phyloP scores from a whole-genome alignment of 1,140 invertebrate genomes.

The Drosophila lowei region DNA sequence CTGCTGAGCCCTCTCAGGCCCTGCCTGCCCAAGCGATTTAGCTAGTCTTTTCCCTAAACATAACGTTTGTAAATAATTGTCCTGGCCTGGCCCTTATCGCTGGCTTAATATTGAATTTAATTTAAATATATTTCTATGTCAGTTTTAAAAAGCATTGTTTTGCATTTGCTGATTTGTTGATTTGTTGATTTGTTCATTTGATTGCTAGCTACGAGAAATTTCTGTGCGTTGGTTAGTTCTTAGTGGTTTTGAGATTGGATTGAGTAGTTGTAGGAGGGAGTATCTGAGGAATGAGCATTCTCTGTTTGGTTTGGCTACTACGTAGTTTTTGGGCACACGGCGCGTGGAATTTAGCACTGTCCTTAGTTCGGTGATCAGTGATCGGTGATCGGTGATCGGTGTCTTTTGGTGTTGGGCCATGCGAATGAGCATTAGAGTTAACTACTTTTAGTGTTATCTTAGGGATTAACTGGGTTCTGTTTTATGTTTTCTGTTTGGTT shows the following conservation, averaged over 20 bases:
- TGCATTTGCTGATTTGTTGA: not conserved
- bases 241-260: constrained; percentile 33
- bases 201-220: constrained; percentile 52
- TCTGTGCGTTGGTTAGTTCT: constrained; percentile 60
- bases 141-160: constrained; percentile 25
- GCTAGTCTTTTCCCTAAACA: constrained; percentile 52
- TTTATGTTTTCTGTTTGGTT: constrained; percentile 11
- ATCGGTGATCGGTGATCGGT: constrained; percentile 7
- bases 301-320: constrained; percentile 25
- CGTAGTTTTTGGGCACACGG: constrained; percentile 22
- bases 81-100: constrained; percentile 21
- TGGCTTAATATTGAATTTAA: constrained; percentile 1
- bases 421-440: constrained; percentile 7
- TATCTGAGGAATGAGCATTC: constrained; percentile 47
- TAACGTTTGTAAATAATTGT: constrained; percentile 62
- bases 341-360: constrained; percentile 20
- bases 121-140: constrained; percentile 2
- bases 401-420: constrained; percentile 14
- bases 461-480: constrained; percentile 12
- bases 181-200: constrained; percentile 18
- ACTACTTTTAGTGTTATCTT: constrained; percentile 17
- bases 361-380: constrained; percentile 11
- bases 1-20: constrained; percentile 14
- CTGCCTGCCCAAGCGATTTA: constrained; percentile 25
- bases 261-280: constrained; percentile 14